Evolutionary conservation across 30 jellyfish, hydroid and myxozoan genomes (phyloP).

Genomic region (Aurelia aurita complex sp. Pacific): DNA sequence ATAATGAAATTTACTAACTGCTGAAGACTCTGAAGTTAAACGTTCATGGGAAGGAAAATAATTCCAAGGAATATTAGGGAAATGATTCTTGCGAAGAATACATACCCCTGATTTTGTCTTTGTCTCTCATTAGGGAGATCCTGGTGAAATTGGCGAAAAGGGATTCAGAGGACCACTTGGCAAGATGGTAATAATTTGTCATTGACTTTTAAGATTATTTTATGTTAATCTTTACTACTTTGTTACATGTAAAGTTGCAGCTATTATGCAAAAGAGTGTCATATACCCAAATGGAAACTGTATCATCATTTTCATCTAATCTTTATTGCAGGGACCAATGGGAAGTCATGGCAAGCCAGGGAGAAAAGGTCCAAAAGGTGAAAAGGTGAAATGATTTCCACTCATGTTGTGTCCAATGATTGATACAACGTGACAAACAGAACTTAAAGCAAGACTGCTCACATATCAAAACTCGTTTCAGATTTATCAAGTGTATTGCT

Average conservation of each 20-base stretch:
- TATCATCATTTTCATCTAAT: neutral
- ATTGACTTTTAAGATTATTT: neutral
- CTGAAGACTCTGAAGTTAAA: too few species aligned
- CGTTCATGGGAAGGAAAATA: too few species aligned
- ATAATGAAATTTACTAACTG: too few species aligned
- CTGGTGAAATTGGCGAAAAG: constrained; percentile 81
- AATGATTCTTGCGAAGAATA: neutral
- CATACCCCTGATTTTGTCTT: neutral
- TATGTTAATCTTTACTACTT: neutral
- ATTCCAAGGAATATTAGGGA: too few species aligned
- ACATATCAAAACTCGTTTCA: too few species aligned
- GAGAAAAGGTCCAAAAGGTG: constrained; percentile 74
- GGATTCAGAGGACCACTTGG: constrained; percentile 80
- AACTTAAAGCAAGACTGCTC: too few species aligned
- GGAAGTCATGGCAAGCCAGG: constrained; percentile 70
- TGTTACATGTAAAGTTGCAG: neutral
- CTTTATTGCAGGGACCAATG: constrained; percentile 51
- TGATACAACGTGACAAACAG: neutral
- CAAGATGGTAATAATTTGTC: constrained; percentile 26
- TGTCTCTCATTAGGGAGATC: constrained; percentile 41
- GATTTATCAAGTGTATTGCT: too few species aligned
- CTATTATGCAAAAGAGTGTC: too few species aligned
- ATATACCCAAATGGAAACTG: too few species aligned
- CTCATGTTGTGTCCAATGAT: neutral
- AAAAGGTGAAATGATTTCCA: constrained; percentile 64